Base-by-base conservation (phyloP, 2,797 vertebrate species). In the Eleutherodactylus coqui region DNA sequence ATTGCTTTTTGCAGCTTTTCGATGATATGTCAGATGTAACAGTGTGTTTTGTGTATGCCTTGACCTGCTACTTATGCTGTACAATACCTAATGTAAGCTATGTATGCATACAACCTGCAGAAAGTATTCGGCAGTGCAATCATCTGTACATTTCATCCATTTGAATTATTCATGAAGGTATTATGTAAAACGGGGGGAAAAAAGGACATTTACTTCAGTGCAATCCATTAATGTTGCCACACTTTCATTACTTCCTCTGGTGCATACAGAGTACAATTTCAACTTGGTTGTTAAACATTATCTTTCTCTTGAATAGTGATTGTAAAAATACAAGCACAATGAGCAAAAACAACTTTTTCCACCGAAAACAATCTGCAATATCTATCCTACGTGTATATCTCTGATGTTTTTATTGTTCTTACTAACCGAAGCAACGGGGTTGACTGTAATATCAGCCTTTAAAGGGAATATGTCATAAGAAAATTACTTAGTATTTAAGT, bases 141-240 rank as follows among this genome's bases (percentile, higher is more conserved):
- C 58, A 75, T 69, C 62, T 86, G 55, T 82, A 69, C 60, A 70
- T 86, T 60, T 55, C 43, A 62, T 58, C 77, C 16, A 13, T 47
- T 86, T 78, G 49, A 60, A 83, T 78, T 83, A 67, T 58, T 75
- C 62, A 72, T 87, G 62, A 83, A 78, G 21, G 69, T 85, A 80
- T 85, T 82, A 67, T 82, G 82, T 75, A 81, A 81, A 73, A 73
- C 38, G 19, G 47, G 49, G 75, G 75, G 58, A 13, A 24, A 34
- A 67, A 75, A 75, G n/a, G 69, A 75, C 53, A 55, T 80, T 60
- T 73, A 45, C 16, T 69, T 51, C 43, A 47, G 51, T 43, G 41
- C 51, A 85, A 38, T 85, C 76, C 53, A 80, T 60, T 73, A 85
- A 53, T 73, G 78, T 41, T 62, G 27, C 49, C 3, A 17, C 76